Conservation (phyloP, 2,797 vertebrate genomes). For the Sebastes minor region DNA sequence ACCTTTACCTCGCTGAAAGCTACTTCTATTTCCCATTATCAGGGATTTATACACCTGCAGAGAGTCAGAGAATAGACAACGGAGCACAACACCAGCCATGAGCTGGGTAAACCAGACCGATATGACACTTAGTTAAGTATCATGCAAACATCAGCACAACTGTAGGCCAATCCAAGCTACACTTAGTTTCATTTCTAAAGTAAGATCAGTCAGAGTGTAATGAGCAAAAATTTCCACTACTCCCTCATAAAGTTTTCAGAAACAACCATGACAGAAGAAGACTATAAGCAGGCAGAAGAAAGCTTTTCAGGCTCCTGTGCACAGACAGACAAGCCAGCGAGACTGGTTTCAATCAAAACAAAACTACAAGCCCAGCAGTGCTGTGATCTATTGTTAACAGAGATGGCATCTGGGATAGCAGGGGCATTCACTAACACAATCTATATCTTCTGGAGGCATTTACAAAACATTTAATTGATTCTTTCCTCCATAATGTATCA, state of each 20-base stretch:
- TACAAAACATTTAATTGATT: slow-evolving; percentile 24
- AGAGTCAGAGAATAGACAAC: not conserved
- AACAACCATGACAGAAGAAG: slow-evolving; percentile 21
- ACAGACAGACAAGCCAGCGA: slow-evolving; percentile 47
- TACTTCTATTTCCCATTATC: slow-evolving; percentile 31
- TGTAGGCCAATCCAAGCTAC: slow-evolving; percentile 12
- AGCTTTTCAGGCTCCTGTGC: slow-evolving; percentile 23
- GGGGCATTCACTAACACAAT: not conserved
- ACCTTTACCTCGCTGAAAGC: slow-evolving; percentile 44
- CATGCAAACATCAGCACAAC: slow-evolving; percentile 22
- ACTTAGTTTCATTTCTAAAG: slow-evolving; percentile 41
- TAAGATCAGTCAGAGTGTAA: slow-evolving; percentile 20
- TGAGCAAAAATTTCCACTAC: slow-evolving; percentile 54
- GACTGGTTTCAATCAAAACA: slow-evolving; percentile 72
- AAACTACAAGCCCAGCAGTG: slow-evolving; percentile 37
- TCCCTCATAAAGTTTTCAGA: slow-evolving; percentile 23
- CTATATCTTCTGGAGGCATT: slow-evolving; percentile 13
- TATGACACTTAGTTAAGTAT: not conserved
- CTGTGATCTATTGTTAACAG: slow-evolving; percentile 44
- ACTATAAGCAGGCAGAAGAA: slow-evolving; percentile 28
- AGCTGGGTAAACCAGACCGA: not conserved
- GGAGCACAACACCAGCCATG: not conserved
- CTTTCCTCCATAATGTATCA: slow-evolving; percentile 3
- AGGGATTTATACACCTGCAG: slow-evolving; percentile 35
- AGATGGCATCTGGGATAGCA: slow-evolving; percentile 35